phyloP scores from a whole-genome alignment of 2,797 vertebrate genomes.

The Phalanger gymnotis region DNA sequence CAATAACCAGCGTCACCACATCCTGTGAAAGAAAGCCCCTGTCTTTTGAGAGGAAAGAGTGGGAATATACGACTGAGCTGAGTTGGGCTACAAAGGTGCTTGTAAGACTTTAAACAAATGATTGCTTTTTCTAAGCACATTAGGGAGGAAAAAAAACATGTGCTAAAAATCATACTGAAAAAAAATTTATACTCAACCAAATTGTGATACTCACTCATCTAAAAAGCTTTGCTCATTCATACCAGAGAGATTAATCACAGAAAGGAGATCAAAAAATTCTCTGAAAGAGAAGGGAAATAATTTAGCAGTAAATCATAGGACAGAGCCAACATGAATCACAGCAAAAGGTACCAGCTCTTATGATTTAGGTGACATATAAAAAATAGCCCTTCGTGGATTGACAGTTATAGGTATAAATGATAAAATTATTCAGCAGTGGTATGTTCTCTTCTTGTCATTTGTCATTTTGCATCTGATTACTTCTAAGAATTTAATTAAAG shows the following conservation, averaged over 20 bases:
- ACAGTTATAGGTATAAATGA: constrained; percentile 82
- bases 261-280: constrained; percentile 78
- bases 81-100: constrained; percentile 14
- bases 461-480: constrained; percentile 82
- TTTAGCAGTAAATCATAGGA: constrained; percentile 82
- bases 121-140: constrained; percentile 75
- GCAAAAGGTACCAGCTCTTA: constrained; percentile 75
- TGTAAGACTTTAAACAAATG: constrained; percentile 75
- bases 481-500: constrained; percentile 84
- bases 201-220: constrained; percentile 77
- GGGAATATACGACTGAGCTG: constrained; percentile 53
- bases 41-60: constrained; percentile 49
- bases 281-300: constrained; percentile 80
- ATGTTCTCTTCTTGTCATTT: constrained; percentile 78
- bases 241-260: constrained; percentile 80
- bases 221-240: constrained; percentile 81
- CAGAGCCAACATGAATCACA: constrained; percentile 79
- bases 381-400: constrained; percentile 79
- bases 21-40: constrained; percentile 64
- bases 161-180: constrained; percentile 72
- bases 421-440: constrained; percentile 81
- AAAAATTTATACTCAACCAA: constrained; percentile 73
- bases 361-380: constrained; percentile 81
- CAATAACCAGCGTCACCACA: constrained; percentile 41
- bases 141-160: constrained; percentile 52